Evolutionary conservation across 2,113 vertebrate genomes (phyloP).

Genomic region (Misgurnus mizolepis): DNA sequence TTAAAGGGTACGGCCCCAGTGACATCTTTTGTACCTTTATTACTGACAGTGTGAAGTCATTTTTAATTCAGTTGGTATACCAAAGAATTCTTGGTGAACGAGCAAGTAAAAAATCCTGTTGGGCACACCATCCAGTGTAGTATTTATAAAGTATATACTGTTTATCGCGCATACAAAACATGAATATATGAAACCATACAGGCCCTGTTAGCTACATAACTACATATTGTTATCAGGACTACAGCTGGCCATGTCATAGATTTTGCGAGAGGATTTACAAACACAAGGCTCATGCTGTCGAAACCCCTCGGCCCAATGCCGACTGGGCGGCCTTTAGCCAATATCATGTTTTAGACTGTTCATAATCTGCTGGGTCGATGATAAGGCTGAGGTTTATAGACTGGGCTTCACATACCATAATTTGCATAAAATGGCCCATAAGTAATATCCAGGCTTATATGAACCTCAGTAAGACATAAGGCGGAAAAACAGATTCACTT

Average conservation of each 20-base stretch:
- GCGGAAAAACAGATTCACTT: conserved; percentile 63
- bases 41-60: too few species aligned
- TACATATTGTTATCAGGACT: conserved; percentile 33
- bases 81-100: too few species aligned
- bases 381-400: conserved; percentile 73
- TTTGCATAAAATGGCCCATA: conserved; percentile 79
- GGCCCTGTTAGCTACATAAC: too few species aligned
- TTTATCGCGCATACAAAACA: too few species aligned
- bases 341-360: conserved; percentile 67
- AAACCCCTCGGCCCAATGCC: conserved; percentile 67
- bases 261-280: conserved; percentile 32
- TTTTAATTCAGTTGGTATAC: too few species aligned
- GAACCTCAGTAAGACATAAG: conserved; percentile 76
- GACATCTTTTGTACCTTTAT: too few species aligned
- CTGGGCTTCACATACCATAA: conserved; percentile 67
- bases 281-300: conserved; percentile 49
- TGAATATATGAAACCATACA: too few species aligned
- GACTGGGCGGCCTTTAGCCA: conserved; percentile 64
- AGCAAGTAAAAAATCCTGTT: too few species aligned
- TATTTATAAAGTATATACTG: too few species aligned
- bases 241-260: conserved; percentile 65
- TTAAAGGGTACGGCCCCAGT: too few species aligned
- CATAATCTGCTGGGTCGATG: conserved; percentile 75
- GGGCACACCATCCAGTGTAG: too few species aligned
- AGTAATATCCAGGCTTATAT: conserved; percentile 78